Evolutionary conservation across 2,888 invertebrate genomes (phyloP).

Genomic region (Seladonia tumulorum): DNA sequence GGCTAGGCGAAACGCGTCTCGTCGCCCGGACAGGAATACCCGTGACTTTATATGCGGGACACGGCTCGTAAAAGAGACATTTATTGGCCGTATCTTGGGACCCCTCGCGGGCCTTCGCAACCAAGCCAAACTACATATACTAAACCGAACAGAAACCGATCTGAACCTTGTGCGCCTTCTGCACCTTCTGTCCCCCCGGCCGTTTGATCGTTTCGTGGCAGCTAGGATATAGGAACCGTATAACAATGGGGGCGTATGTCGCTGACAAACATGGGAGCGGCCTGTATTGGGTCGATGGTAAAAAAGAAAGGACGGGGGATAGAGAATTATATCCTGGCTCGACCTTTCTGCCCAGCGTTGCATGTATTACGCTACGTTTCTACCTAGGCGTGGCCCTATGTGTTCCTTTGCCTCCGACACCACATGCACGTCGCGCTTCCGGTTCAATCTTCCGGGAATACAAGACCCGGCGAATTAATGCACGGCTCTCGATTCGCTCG

Average conservation of each 20-base stretch:
- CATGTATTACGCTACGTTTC: slow-evolving; percentile 54
- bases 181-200: background rate
- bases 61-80: slow-evolving; percentile 50
- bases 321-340: slow-evolving; percentile 47
- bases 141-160: background rate
- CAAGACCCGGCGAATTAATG: background rate
- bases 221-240: slow-evolving; percentile 42
- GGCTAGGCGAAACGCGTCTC: slow-evolving; percentile 12
- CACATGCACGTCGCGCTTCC: slow-evolving; percentile 52
- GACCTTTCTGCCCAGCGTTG: slow-evolving; percentile 60
- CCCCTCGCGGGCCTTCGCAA: background rate
- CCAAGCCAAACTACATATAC: background rate
- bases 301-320: slow-evolving; percentile 44
- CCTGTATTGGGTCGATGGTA: slow-evolving; percentile 66
- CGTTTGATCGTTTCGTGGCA: slow-evolving; percentile 37
- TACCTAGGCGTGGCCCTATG: slow-evolving; percentile 63
- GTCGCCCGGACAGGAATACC: background rate
- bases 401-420: slow-evolving; percentile 50
- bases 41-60: slow-evolving; percentile 15
- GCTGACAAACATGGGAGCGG: slow-evolving; percentile 76
- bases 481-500: background rate
- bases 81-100: slow-evolving; percentile 46
- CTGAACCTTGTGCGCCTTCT: background rate
- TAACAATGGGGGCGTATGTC: slow-evolving; percentile 65
- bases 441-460: slow-evolving; percentile 46